Evolutionary conservation across 2,113 vertebrate genomes (phyloP), one percentile per base, ranked within the genome.

Genomic region (Ciconia maguari): DNA sequence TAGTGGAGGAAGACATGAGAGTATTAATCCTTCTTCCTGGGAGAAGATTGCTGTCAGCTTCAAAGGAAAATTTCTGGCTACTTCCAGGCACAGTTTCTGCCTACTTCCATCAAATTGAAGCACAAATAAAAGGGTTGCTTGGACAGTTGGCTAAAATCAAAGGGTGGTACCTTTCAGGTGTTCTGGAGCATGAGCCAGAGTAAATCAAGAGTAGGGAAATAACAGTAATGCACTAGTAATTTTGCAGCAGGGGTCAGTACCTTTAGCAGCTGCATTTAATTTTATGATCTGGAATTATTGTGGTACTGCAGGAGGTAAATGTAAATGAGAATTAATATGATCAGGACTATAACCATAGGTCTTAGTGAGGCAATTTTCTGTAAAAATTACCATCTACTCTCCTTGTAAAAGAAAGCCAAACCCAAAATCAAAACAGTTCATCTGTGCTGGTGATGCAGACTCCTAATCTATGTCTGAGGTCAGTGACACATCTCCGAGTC

Each of bases 181-280:
- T 49, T 69, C 71, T 78, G 68, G 68, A 95, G 54, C 25, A 51
- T 29, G 4, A 85, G 20, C 38, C 89, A 69, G 72, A 55, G 14
- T 24, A 76, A 93, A 95, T 96, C 48, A 93, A 89, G 86, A 96
- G 7, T 11, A 57, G 58, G 42, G 38, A 79, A 94, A 51, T 41
- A 64, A 46, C 13, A 88, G 54, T 42, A 66, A 76, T 71, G 61
- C 60, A 18, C 14, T 26, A 61, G 38, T 42, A 78, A 11, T 69
- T 77, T 83, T 64, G 36, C 27, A 49, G 17, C 30, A 76, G 21
- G 26, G 19, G 41, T 65, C 58, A 65, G 25, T 41, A 57, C 8
- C 0, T 77, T 92, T 38, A 88, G 27, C 27, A 86, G 13, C 17
- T 85, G 20, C 25, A 30, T 82, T 93, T 77, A 64, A 64, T 86